A percentile compares a stretch with the other conserved stretches of the same genome.
These are phyloP conservation scores for Temnothorax ravouxi DNA, from an alignment of 2,888 invertebrate genomes.

Conservation along the genomic window DNA sequence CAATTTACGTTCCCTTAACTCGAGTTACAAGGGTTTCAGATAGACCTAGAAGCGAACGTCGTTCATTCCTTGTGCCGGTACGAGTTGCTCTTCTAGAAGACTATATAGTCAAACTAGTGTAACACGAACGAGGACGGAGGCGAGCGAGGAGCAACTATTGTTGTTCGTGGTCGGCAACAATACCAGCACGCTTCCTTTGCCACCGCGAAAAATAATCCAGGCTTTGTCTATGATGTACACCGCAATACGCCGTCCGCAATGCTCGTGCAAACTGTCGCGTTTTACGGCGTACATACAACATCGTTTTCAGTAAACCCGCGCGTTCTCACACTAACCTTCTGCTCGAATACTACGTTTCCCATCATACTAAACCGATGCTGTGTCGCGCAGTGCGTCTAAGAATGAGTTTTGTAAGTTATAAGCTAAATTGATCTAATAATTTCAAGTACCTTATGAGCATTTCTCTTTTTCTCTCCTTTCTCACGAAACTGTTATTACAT, in stretches of 20 bases:
- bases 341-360: slow-evolving; percentile 47
- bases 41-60: neutral
- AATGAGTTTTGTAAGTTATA: neutral
- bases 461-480: neutral
- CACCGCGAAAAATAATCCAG: slow-evolving; percentile 82
- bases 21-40: neutral
- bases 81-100: slow-evolving; percentile 75
- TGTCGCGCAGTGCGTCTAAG: slow-evolving; percentile 7
- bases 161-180: slow-evolving; percentile 75
- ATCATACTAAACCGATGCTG: slow-evolving; percentile 40
- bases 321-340: slow-evolving; percentile 55
- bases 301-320: slow-evolving; percentile 66
- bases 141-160: slow-evolving; percentile 77
- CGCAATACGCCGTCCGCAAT: slow-evolving; percentile 62
- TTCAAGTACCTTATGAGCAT: neutral
- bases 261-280: slow-evolving; percentile 64
- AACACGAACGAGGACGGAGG: slow-evolving; percentile 79
- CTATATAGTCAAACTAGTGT: slow-evolving; percentile 83
- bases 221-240: slow-evolving; percentile 82
- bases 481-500: neutral
- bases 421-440: neutral
- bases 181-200: slow-evolving; percentile 81
- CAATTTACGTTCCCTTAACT: neutral
- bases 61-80: slow-evolving; percentile 55
- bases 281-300: slow-evolving; percentile 59